Evolutionary conservation across 2,888 invertebrate species (phyloP), one percentile per base, ranked within the genome.

Genomic region (Euclidia mi): DNA sequence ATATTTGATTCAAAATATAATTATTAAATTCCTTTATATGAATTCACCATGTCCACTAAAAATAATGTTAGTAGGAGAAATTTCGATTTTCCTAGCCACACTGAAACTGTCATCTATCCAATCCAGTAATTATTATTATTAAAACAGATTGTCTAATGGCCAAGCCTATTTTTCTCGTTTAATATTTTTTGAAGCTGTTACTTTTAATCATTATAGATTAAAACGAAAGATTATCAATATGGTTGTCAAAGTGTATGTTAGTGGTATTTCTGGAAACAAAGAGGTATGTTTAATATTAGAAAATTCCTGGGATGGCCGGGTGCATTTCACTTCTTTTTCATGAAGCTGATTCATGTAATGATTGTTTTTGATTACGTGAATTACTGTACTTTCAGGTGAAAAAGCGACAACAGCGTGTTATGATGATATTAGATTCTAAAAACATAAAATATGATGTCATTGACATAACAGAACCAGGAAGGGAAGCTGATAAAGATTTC

Each of bases 381-480:
- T 70, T 71, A 64, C 56, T 35, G 58, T 71, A 69, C 70, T 92
- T 94, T 55, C 87, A 99, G 99, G 98, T 99, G 70, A 98, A 98
- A 92, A 99, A 99, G 92, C 96, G 98, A 77, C 99, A 99, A 89
- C 98, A 98, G 88, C 96, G 98, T 68, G 98, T 99, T 52, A 91
- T 98, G 78, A 98, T 99, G 97, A 98, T 99, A 83, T 94, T 99
- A 81, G 98, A 99, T 84, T 98, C 98, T 75, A 98, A 98, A 95
- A 96, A 95, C 90, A 97, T 99, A 76, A 96, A 97, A 78, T 99
- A 98, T 90, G 97, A 98, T 88, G 95, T 96, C 60, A 97, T 99
- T 82, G 99, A 99, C 91, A 99, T 99, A 82, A 97, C 99, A 44
- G 99, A 99, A 88, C 98, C 99, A 12, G 98, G 97, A 46, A 97